Evolutionary conservation across 53 echinoderm and acorn worm species (phyloP), one percentile per base, ranked within the genome.

Genomic region (Pentamera pediparva): DNA sequence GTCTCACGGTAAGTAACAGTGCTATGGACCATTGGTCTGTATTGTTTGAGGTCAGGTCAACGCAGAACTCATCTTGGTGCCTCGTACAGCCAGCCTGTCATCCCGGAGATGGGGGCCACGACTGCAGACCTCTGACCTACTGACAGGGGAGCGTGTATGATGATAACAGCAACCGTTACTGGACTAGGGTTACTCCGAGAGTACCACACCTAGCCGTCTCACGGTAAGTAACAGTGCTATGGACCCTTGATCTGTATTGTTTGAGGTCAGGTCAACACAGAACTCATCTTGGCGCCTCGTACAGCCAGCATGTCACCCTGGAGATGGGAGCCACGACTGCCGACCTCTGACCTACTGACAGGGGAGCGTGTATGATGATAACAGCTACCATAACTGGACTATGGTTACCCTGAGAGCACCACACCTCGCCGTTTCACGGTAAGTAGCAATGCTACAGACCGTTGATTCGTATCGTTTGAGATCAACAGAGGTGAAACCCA

Each of bases 341-440:
- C 36, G 60, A 20, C 85, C 88, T 18, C 73, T 70, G 30, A 30
- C 67, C 37, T 95, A 85, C 62, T 81, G 88, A 36, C 47, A 72
- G 38, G 87, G 81, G 47, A 90, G 90, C 55, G 18, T 69, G 19
- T 95, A 71, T 76, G 69, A 81, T 30, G 87, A 90, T 43, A 95
- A 87, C 77, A 77, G 70, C 31, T 77, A 74, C 38, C 40, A 61
- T 35, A 45, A 61, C 11, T 95, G 96, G 96, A 74, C 75, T 72
- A 87, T 76, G 36, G 70, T 90, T 30, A 81, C 85, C 41, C 76
- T 91, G 35, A 78, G 79, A 38, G 75, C 90, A 5, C 96, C 96
- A 9, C 51, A 29, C 7, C 72, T 87, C 17, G 55, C 88, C 18
- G 73, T 90, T 7, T 95, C 96, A 54, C 65, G 96, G 96, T 95